These are phyloP conservation scores for Agonopterix arenella DNA, from an alignment of 2,888 invertebrate species.

Conservation along the genomic window DNA sequence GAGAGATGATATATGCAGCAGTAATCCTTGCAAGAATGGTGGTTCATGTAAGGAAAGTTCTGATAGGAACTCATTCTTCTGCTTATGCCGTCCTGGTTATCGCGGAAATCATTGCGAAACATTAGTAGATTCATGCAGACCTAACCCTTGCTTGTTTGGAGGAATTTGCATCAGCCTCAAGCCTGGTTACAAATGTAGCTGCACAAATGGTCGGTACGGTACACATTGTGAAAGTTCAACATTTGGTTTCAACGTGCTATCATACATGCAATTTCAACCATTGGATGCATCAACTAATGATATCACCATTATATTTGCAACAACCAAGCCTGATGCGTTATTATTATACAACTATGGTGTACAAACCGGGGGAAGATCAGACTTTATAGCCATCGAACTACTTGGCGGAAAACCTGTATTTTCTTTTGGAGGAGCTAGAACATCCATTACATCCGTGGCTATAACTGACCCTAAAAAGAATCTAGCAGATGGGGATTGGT, in stretches of 20 bases:
- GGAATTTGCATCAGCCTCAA: conserved; percentile 93
- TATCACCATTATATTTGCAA: conserved; percentile 93
- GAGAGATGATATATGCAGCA: conserved; percentile 89
- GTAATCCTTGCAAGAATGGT: conserved; percentile 92
- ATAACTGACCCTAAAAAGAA: conserved; percentile 79
- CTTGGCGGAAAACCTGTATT: conserved; percentile 90
- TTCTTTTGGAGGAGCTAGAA: conserved; percentile 92
- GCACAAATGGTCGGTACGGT: conserved; percentile 92
- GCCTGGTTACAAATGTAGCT: conserved; percentile 91
- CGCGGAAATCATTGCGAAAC: conserved; percentile 94
- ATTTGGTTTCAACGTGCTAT: conserved; percentile 91
- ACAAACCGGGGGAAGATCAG: conserved; percentile 91
- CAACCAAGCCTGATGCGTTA: conserved; percentile 89
- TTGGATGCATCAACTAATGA: conserved; percentile 93
- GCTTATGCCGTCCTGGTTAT: conserved; percentile 93
- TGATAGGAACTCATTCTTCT: conserved; percentile 93
- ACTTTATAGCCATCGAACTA: conserved; percentile 94
- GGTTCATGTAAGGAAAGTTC: conserved; percentile 94
- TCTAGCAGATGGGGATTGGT: conserved; percentile 92
- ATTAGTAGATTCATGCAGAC: conserved; percentile 91
- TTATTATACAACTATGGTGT: conserved; percentile 94
- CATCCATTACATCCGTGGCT: conserved; percentile 89
- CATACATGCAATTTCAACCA: conserved; percentile 92
- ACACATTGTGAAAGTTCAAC: conserved; percentile 94
- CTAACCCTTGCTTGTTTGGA: conserved; percentile 94